Evolutionary conservation across 2,888 invertebrate genomes (phyloP).

Genomic region (Belgica antarctica): DNA sequence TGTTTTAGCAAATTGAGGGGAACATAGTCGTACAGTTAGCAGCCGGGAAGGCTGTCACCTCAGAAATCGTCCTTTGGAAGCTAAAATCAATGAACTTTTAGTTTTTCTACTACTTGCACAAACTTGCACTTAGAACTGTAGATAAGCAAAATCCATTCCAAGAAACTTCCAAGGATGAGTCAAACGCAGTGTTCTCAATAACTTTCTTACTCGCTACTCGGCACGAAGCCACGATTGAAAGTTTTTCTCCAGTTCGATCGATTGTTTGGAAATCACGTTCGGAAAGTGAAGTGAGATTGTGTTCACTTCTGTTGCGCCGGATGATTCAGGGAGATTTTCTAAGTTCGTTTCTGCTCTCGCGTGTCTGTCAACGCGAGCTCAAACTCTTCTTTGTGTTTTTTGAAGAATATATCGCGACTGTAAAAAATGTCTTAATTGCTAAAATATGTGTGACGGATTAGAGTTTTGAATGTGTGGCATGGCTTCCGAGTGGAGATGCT

Average conservation of each 20-base stretch:
- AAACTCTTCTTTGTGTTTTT: background rate
- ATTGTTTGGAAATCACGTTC: background rate
- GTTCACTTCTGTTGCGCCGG: background rate
- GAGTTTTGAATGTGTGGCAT: background rate
- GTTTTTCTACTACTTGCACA: too few relatives aligned
- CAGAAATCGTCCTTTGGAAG: too few relatives aligned
- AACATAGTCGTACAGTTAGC: background rate
- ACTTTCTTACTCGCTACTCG: background rate
- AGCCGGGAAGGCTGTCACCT: background rate
- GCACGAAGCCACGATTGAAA: slow-evolving; percentile 20
- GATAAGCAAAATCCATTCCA: too few relatives aligned
- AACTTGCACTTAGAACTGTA: too few relatives aligned
- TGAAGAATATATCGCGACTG: slow-evolving; percentile 2
- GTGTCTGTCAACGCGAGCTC: background rate
- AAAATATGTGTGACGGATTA: slow-evolving; percentile 12
- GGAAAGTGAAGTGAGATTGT: background rate
- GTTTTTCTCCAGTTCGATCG: slow-evolving; percentile 15
- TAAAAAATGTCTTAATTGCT: slow-evolving; percentile 10
- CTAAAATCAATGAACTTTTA: too few relatives aligned
- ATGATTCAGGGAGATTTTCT: background rate
- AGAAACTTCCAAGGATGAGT: too few relatives aligned
- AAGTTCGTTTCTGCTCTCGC: slow-evolving; percentile 22
- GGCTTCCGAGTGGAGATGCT: background rate
- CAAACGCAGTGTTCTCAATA: too few relatives aligned
- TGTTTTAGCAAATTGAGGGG: background rate